These are phyloP conservation scores for Nothura maculosa DNA, from an alignment of 2,797 vertebrate species.

Conservation along the genomic window DNA sequence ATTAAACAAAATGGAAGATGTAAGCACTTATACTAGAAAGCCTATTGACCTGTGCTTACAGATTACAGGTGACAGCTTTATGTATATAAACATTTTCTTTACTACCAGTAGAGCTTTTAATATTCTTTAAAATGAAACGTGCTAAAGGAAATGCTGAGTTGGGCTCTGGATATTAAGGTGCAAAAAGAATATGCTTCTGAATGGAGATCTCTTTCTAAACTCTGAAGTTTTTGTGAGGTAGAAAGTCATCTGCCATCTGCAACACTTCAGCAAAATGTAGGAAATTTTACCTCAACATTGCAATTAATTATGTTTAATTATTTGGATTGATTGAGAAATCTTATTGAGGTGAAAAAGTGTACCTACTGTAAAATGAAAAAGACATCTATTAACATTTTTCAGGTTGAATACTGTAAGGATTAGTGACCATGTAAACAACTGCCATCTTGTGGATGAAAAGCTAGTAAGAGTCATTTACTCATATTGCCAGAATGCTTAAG, in stretches of 20 bases:
- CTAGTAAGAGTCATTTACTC: background rate
- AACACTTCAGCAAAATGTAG: background rate
- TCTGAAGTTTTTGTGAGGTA: background rate
- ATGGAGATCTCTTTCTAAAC: background rate
- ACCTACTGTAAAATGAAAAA: background rate
- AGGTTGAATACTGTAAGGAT: background rate
- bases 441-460: conserved; percentile 73
- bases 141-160: background rate
- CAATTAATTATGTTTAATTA: background rate
- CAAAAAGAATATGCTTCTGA: background rate
- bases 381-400: background rate
- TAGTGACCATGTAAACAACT: conserved; percentile 34
- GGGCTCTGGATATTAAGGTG: background rate
- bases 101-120: background rate
- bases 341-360: background rate
- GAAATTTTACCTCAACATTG: background rate
- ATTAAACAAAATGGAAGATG: background rate
- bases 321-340: background rate
- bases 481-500: background rate
- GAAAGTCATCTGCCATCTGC: background rate
- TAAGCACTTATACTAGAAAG: background rate
- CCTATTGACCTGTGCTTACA: background rate
- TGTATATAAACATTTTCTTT: background rate
- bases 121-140: background rate
- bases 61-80: background rate